Evolutionary conservation across 2,797 vertebrate species (phyloP).

Genomic region (Paguma larvata): DNA sequence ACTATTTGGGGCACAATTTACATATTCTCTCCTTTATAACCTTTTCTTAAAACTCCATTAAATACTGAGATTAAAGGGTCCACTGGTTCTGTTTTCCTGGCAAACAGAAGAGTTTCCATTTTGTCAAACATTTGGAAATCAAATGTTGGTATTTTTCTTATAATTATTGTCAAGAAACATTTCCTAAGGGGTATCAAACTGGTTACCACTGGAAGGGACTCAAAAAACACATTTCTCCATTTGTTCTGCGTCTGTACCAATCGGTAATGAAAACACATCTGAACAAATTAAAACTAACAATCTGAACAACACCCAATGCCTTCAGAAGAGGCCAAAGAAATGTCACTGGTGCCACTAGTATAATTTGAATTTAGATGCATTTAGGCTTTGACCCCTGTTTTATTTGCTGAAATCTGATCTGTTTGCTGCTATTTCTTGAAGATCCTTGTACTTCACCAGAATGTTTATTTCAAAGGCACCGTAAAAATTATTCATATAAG

Average conservation of each 20-base stretch:
- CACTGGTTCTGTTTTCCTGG: slow-evolving; percentile 45
- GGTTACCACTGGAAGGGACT: not conserved
- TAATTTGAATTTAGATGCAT: slow-evolving; percentile 1
- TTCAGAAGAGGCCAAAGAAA: slow-evolving; percentile 28
- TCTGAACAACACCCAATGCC: not conserved
- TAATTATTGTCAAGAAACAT: slow-evolving; percentile 67
- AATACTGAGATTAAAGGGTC: not conserved
- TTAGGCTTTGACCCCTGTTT: not conserved
- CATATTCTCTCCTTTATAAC: not conserved
- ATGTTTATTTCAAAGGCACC: slow-evolving; percentile 54
- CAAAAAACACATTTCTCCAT: slow-evolving; percentile 35
- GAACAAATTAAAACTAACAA: slow-evolving; percentile 62
- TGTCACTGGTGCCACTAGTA: not conserved
- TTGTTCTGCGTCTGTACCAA: slow-evolving; percentile 38
- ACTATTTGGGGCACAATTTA: not conserved
- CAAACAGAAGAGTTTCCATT: slow-evolving; percentile 69
- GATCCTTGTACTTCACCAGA: not conserved
- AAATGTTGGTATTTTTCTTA: slow-evolving; percentile 71
- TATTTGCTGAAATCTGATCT: slow-evolving; percentile 27
- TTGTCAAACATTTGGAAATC: slow-evolving; percentile 50
- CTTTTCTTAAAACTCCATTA: slow-evolving; percentile 51
- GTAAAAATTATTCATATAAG: slow-evolving; percentile 32
- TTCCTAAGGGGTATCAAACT: slow-evolving; percentile 53
- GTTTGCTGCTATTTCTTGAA: not conserved
- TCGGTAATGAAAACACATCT: slow-evolving; percentile 46